Evolutionary conservation across 2,888 invertebrate genomes (phyloP), one percentile per base, ranked within the genome.

Genomic region (Orgyia antiqua): DNA sequence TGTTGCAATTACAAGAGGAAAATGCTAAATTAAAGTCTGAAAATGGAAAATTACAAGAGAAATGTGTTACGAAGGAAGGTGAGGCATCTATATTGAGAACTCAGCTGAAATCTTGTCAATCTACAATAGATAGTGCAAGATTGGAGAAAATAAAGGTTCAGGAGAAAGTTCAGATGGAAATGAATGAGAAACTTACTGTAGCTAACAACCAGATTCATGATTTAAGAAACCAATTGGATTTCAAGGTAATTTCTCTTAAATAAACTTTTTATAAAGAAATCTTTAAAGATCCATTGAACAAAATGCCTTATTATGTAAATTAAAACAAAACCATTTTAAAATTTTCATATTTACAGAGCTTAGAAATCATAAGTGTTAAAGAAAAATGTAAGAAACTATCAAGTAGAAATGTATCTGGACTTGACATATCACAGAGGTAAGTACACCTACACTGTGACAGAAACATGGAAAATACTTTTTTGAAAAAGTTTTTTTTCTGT

Each of bases 361-460:
- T 89, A 17, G 89, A 89, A 73, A 86, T 89, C 53, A 80, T 84
- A 30, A 89, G 88, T 47, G 59, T 87, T 24, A 89, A 88, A 50
- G 88, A 88, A 45, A 87, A 84, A 56, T 84, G 80, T 39, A 77
- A 74, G 42, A 71, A 77, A 52, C 50, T 87, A 29, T 84, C 10
- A 23, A 10, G 23, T 9, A 23, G 10, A 10, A 1, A 23, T 23
- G 20, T 9, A n/a, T 2, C 9, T 2, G 49, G 64, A 7, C 63
- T 54, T 68, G 77, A 79, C 30, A 63, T 73, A 45, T 62, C 68
- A 24, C 47, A 55, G 27, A 79, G 79, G 83, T 82, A 57, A 33
- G 10, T 28, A 23, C 10, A 20, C n/a, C n/a, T n/a, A n/a, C n/a
- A n/a, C n/a, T n/a, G n/a, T n/a, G n/a, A n/a, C n/a, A n/a, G n/a